Evolutionary conservation across 2,888 invertebrate genomes (phyloP).

Genomic region (Diaprepes abbreviatus): DNA sequence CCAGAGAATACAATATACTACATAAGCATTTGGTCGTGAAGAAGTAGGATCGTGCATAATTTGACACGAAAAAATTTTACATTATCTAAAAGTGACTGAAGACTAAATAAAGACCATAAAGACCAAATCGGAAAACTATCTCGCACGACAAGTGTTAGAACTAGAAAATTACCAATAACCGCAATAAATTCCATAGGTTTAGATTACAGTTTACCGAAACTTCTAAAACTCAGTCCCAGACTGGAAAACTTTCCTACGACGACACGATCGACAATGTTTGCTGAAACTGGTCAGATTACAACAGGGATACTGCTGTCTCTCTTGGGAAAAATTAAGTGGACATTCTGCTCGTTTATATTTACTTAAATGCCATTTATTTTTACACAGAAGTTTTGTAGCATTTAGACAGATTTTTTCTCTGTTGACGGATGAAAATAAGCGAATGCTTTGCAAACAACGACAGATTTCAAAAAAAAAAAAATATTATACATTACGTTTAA

Average conservation of each 20-base stretch:
- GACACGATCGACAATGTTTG: slow-evolving; percentile 24
- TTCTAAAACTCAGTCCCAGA: slow-evolving; percentile 28
- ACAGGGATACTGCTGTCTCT: slow-evolving; percentile 8
- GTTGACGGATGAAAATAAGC: too few relatives aligned
- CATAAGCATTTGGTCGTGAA: too few relatives aligned
- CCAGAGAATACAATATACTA: too few relatives aligned
- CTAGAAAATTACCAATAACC: slow-evolving; percentile 26
- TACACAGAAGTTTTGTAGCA: neutral
- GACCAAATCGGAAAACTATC: neutral
- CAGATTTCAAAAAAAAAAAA: too few relatives aligned
- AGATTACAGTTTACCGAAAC: slow-evolving; percentile 28
- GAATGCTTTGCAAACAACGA: too few relatives aligned
- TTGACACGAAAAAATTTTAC: too few relatives aligned
- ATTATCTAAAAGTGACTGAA: too few relatives aligned
- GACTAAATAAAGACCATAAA: neutral
- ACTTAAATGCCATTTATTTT: slow-evolving; percentile 6
- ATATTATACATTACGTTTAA: too few relatives aligned
- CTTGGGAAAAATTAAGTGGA: slow-evolving; percentile 18
- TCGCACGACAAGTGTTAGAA: slow-evolving; percentile 22
- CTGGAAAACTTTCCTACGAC: slow-evolving; percentile 10
- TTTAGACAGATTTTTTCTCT: too few relatives aligned
- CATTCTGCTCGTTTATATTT: slow-evolving; percentile 12
- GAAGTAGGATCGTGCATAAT: too few relatives aligned
- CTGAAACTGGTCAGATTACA: slow-evolving; percentile 21
- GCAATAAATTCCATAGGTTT: slow-evolving; percentile 28